Base-by-base conservation (phyloP, 2,113 vertebrate genomes). In the Nyctereutes procyonoides region DNA sequence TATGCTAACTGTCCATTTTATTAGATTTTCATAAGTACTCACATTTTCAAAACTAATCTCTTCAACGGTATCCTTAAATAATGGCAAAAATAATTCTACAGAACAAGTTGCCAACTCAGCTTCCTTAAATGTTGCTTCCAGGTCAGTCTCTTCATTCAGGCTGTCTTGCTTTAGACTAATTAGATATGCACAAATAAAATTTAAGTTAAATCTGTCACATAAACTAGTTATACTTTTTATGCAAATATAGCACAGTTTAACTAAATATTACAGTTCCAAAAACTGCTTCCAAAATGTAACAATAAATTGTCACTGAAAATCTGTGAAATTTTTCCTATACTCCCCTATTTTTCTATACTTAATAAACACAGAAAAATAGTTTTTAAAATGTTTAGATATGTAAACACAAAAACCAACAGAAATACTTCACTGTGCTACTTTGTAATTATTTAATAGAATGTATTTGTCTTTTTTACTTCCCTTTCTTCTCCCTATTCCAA, bases 61-160 rank as follows among this genome's bases (percentile, higher is more conserved):
- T 28, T 98, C 97, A 97, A 99, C 30, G 10, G 98, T 97, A 24
- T 99, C 98, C 98, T 99, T 99, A 92, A 99, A 99, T 13, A 98
- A 98, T 20, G 99, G 98, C 22, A 99, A 97, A 89, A 99, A 98
- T 81, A 98, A 95, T 58, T 99, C 99, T 93, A 98, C 97, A 90
- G 99, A 98, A 76, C 90, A 98, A 69, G 99, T 95, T 77, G 98
- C 98, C 24, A 97, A 90, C 90, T 99, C 99, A 24, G 98, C 98
- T 71, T 99, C 99, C 60, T 98, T 97, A 82, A 99, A 96, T 26
- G 96, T 97, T 97, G 97, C 98, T 95, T 99, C 97, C 77, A 99
- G 95, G 62, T 93, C n/a, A 28, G 55, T 97, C 62, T 96, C 98
- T 92, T 96, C 53, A 26, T 32, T 86, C 65, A 82, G 5, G 13